Evolutionary conservation across 2,797 vertebrate species (phyloP).

Genomic region (Pantherophis alleghaniensis): DNA sequence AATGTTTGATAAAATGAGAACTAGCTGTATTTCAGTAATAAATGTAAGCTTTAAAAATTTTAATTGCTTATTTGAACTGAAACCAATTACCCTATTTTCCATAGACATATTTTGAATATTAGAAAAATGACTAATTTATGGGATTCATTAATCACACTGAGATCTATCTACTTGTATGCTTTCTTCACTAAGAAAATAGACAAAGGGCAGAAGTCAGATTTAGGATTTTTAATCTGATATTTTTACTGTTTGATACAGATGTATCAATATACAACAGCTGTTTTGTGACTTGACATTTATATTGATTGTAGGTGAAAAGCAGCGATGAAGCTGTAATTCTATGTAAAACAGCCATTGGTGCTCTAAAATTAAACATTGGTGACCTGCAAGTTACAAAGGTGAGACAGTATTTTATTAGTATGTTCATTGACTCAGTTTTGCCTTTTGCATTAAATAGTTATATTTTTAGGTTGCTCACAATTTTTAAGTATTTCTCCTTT

Average conservation of each 20-base stretch:
- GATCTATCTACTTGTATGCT: background rate
- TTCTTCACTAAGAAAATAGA: background rate
- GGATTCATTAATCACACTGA: background rate
- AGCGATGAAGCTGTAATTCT: conserved; percentile 92
- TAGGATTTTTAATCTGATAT: background rate
- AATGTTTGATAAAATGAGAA: background rate
- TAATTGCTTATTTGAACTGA: background rate
- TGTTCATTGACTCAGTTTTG: fast-evolving
- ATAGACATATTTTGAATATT: background rate
- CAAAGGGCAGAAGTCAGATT: fast-evolving
- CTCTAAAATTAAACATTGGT: conserved; percentile 89
- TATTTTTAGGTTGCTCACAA: background rate
- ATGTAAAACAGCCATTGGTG: conserved; percentile 93
- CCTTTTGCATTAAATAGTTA: fast-evolving
- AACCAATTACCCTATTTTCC: background rate
- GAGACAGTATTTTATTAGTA: conserved; percentile 17
- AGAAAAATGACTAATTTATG: background rate
- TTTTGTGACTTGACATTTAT: fast-evolving
- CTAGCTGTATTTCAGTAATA: background rate
- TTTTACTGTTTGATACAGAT: background rate
- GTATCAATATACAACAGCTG: background rate
- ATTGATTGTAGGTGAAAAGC: conserved; percentile 84
- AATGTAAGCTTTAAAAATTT: background rate
- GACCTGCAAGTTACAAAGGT: conserved; percentile 97
- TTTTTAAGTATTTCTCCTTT: fast-evolving